Base-by-base conservation (phyloP, 2,888 invertebrate genomes). In the Leptinotarsa haldemani region DNA sequence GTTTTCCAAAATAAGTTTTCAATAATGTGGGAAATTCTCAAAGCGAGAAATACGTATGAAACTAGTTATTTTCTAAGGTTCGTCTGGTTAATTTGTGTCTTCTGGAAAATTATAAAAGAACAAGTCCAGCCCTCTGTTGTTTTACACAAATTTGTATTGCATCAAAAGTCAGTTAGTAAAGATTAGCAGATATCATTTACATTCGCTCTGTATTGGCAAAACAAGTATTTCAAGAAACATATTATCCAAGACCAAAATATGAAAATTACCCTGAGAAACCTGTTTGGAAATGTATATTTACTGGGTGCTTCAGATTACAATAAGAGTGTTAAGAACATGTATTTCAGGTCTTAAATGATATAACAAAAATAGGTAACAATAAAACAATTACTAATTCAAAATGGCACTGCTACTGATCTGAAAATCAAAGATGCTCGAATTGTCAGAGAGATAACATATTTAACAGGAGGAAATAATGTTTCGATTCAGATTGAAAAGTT, bases 331-430 rank as follows among this genome's bases (percentile, higher is more conserved):
- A 67, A 68, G 73, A 69, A 83, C 82, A 83, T 83, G 82, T 83
- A 82, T 82, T 83, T 80, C 77, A 81, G 80, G 82, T 80, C 75
- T 52, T 78, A 81, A 79, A 72, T 77, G 74, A 76, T 75, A 75
- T 74, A 80, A 78, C 78, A 80, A 79, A 80, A 78, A 78, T 74
- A 77, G 81, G 81, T 83, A 83, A 83, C 83, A 83, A 82, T 77
- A 81, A 82, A 80, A 81, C 77, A 81, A 82, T 73, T 76, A 80
- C 75, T 79, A 81, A 81, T 77, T 78, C 76, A 79, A 79, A 81
- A 83, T 83, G 83, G 83, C 83, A 83, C 83, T 72, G 65, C 53
- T 69, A 67, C 71, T 74, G 25, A 50, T 70, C 69, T 76, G 77
- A 76, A 79, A 79, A 76, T 73, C 77, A 69, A 74, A 70, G 74